Evolutionary conservation across 1,140 invertebrate species (phyloP).

Genomic region (Trichoplusia ni): DNA sequence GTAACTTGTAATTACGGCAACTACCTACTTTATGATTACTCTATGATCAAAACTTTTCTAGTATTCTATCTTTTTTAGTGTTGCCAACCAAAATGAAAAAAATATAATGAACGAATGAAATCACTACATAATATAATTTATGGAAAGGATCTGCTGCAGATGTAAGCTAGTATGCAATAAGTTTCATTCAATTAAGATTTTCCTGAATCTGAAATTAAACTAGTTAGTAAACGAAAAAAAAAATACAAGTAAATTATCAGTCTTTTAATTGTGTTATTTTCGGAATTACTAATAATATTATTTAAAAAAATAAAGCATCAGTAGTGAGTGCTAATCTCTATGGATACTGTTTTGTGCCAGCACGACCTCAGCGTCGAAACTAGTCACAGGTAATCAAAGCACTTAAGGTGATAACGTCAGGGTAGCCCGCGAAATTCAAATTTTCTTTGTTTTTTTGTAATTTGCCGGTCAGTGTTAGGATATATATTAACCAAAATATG

Average conservation of each 20-base stretch:
- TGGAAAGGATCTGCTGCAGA: neutral
- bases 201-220: slow-evolving; percentile 2
- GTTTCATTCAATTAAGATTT: neutral
- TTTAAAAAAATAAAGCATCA: neutral
- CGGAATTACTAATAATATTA: neutral
- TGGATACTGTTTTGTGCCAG: neutral
- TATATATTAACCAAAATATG: no score
- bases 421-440: neutral
- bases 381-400: slow-evolving; percentile 1
- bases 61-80: slow-evolving; percentile 4
- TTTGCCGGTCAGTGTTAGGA: no score
- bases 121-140: neutral
- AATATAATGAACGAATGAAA: neutral
- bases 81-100: slow-evolving; percentile 1
- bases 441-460: no score
- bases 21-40: neutral
- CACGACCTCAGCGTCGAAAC: slow-evolving; percentile 1
- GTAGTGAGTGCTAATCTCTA: neutral
- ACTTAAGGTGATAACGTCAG: neutral
- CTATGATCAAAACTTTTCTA: slow-evolving; percentile 1
- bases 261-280: slow-evolving; percentile 2
- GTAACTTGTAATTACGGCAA: neutral
- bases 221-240: slow-evolving; percentile 4
- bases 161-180: slow-evolving; percentile 1
- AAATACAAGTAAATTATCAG: neutral